These are phyloP conservation scores for Pinna nobilis DNA, from an alignment of 1,140 invertebrate genomes.

Conservation along the genomic window DNA sequence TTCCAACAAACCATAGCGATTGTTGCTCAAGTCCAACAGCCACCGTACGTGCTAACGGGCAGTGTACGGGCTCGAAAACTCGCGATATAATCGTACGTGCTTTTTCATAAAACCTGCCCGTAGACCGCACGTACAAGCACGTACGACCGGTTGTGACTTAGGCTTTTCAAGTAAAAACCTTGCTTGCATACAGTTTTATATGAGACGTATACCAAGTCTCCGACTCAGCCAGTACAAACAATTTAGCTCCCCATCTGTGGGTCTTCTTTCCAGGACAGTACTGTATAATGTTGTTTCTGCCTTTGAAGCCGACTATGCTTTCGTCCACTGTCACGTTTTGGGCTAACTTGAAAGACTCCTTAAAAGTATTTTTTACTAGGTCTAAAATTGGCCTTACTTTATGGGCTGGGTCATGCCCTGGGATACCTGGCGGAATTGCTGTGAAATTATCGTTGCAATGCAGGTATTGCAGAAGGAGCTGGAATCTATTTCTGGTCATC, in stretches of 20 bases:
- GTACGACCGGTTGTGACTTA: too few species aligned
- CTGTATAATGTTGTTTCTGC: conserved; percentile 8
- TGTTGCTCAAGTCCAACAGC: too few species aligned
- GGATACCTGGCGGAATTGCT: neutral
- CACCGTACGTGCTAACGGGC: too few species aligned
- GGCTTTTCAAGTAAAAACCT: too few species aligned
- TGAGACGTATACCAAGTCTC: too few species aligned
- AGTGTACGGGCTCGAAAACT: too few species aligned
- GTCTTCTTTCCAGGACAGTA: conserved; percentile 14
- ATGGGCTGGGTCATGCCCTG: conserved; percentile 8
- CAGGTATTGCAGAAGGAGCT: neutral
- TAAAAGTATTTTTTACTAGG: conserved; percentile 6
- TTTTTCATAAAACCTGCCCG: too few species aligned
- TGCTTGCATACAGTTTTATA: too few species aligned
- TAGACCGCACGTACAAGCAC: too few species aligned
- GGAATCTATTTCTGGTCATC: neutral
- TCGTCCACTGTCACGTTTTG: conserved; percentile 12
- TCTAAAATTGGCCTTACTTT: conserved; percentile 13
- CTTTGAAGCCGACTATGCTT: conserved; percentile 19
- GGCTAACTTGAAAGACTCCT: neutral
- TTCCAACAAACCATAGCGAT: too few species aligned
- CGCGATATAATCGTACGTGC: too few species aligned
- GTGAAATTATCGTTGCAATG: conserved; percentile 5
- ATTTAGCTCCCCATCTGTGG: neutral
- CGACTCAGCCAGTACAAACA: too few species aligned